These are phyloP conservation scores for Leptopterna dolabrata DNA, from an alignment of 2,888 invertebrate genomes.

Conservation along the genomic window DNA sequence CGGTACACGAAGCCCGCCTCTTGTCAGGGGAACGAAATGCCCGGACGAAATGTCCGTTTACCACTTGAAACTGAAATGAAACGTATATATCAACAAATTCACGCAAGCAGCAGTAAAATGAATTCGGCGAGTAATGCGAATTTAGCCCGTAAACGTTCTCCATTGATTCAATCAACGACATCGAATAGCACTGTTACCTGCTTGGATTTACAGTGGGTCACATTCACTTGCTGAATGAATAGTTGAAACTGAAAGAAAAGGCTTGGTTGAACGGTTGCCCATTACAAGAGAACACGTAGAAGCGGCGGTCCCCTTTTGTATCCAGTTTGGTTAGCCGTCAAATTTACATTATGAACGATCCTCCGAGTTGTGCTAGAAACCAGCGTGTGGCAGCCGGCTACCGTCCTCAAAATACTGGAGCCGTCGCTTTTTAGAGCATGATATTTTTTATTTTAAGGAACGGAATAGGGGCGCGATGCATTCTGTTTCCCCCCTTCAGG, in stretches of 20 bases:
- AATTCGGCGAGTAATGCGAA: too few relatives aligned
- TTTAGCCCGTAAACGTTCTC: too few relatives aligned
- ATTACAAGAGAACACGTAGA: not conserved
- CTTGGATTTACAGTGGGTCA: too few relatives aligned
- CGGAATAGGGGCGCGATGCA: not conserved
- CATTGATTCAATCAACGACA: too few relatives aligned
- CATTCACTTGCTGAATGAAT: too few relatives aligned
- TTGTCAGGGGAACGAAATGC: too few relatives aligned
- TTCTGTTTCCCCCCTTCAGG: not conserved
- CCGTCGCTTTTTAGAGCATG: not conserved
- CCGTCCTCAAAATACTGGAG: slow-evolving; percentile 6
- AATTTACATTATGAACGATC: slow-evolving; percentile 31
- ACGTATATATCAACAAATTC: too few relatives aligned
- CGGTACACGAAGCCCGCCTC: too few relatives aligned
- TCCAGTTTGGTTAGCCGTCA: slow-evolving; percentile 1
- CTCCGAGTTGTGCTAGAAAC: not conserved
- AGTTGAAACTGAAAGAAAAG: not conserved
- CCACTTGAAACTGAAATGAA: too few relatives aligned
- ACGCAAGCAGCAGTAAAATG: too few relatives aligned
- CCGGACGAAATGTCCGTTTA: too few relatives aligned
- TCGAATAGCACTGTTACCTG: too few relatives aligned
- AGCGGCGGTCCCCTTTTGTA: not conserved
- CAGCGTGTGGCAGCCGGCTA: not conserved
- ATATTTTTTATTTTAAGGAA: not conserved
- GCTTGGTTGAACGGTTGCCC: not conserved